Base-by-base conservation (phyloP, 2,113 vertebrate genomes). In the Arothron firmamentum region DNA sequence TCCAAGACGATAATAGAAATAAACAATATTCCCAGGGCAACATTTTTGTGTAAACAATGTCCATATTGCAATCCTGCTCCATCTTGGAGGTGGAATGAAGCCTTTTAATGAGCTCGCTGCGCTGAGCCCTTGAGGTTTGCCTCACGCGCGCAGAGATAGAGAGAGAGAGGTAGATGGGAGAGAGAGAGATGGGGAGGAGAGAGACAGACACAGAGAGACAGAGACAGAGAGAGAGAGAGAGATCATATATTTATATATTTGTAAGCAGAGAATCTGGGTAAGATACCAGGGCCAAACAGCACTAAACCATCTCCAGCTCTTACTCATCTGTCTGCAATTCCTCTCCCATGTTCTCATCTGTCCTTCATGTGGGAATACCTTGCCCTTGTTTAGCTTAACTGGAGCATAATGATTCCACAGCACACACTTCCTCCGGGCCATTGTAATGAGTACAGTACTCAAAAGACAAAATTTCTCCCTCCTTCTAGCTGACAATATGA, bases 21-120 rank as follows among this genome's bases (percentile, higher is more conserved):
- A 85, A 85, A 81, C 81, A 88, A 75, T 75, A 85, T 84, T 90
- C 87, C 86, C 83, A 80, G 67, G 88, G 85, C 84, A 82, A 77
- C 74, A 68, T 83, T 88, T 89, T 85, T 87, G 81, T 86, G 76
- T 82, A 87, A 89, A 90, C 85, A 90, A 89, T 86, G 83, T 89
- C 85, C 85, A 82, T 72, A 82, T 70, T 74, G 82, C 83, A 79
- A 83, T 86, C 83, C 77, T 72, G 72, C 71, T 72, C 66, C 52
- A 83, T 81, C 80, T 83, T 87, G 80, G 80, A 89, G 85, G 84
- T 72, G 67, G 81, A 89, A 85, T 83, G 87, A 89, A 89, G 87
- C 72, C 74, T 85, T 38, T 90, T 89, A 89, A 90, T 89, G 88
- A 91, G 88, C 87, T 87, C 67, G 72, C 81, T 85, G 82, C 82